A percentile compares a stretch with the other conserved stretches of the same genome.
Evolutionary conservation across 2,888 invertebrate species (phyloP).

Genomic region (Lithodes maja): DNA sequence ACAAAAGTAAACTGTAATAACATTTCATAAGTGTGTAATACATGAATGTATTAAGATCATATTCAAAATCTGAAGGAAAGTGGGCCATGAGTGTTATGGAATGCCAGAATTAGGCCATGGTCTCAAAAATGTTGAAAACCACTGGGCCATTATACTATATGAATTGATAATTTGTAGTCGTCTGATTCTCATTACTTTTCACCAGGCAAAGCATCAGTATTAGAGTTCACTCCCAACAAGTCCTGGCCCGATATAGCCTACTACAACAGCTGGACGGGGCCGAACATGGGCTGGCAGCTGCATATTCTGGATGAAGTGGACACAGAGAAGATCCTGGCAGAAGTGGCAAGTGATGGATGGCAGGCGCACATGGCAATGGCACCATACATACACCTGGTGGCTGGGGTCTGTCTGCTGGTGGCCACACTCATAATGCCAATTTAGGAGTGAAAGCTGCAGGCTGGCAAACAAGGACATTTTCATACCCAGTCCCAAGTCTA

Average conservation of each 20-base stretch:
- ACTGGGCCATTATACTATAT: too few relatives aligned
- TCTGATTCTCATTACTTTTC: slow-evolving; percentile 19
- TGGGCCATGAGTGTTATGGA: too few relatives aligned
- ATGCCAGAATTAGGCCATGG: too few relatives aligned
- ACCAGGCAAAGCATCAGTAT: slow-evolving; percentile 81
- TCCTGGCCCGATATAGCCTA: slow-evolving; percentile 95
- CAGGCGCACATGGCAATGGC: not conserved
- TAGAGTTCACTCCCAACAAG: slow-evolving; percentile 89
- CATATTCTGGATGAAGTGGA: slow-evolving; percentile 83
- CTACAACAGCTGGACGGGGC: slow-evolving; percentile 93
- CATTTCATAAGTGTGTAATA: too few relatives aligned
- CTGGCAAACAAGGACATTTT: too few relatives aligned
- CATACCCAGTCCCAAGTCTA: too few relatives aligned
- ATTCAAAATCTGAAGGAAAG: too few relatives aligned
- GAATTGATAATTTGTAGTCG: too few relatives aligned
- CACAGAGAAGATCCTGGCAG: slow-evolving; percentile 45
- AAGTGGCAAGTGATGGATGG: slow-evolving; percentile 14
- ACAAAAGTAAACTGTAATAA: too few relatives aligned
- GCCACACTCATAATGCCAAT: not conserved
- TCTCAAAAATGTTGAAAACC: too few relatives aligned
- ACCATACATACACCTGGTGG: not conserved
- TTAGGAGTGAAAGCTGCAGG: too few relatives aligned
- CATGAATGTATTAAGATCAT: too few relatives aligned
- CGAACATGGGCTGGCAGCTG: slow-evolving; percentile 97
- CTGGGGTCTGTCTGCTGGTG: not conserved